Evolutionary conservation across 2,113 vertebrate genomes (phyloP), one percentile per base, ranked within the genome.

Genomic region (Leptobrachium leishanense): DNA sequence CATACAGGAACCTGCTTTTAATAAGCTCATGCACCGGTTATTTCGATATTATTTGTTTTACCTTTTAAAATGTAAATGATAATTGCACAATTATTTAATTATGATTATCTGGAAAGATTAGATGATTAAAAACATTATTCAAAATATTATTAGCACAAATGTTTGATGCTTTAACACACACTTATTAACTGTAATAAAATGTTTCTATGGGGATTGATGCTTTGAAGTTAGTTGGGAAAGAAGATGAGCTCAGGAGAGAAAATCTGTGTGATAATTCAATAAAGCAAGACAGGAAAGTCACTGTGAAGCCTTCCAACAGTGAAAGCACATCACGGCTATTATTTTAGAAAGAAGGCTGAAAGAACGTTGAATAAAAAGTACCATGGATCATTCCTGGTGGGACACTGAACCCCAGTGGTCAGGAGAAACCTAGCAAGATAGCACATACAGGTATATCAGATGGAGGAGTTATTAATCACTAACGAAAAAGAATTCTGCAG

Each of bases 111-210:
- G 44, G 72, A 79, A 79, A 50, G 77, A 63, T 72, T 69, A 79
- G 3, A 43, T 44, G 59, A 69, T 42, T 79, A 72, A 59, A 63
- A 72, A 39, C 72, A 79, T 72, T 65, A 79, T 64, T 59, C 53
- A 59, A 63, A 72, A 39, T 79, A 79, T 72, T 65, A 79, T 64
- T 59, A 66, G 15, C 3, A 69, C 40, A 43, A 79, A 59, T 69
- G 72, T 79, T 79, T 79, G 77, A 79, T 79, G 68, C 62, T 79
- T 66, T 53, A 79, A 79, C 72, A 65, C 46, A 66, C 77, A 72
- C 72, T 79, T 79, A 79, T 59, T 39, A 43, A 79, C 41, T 72
- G 44, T 59, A 42, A 72, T 79, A 57, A 79, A 72, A 72, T 79
- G 68, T 79, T 54, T 65, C 66, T 64, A 31, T 66, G 68, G 69